phyloP scores from a whole-genome alignment of 2,797 vertebrate genomes.

The Leuciscus waleckii region DNA sequence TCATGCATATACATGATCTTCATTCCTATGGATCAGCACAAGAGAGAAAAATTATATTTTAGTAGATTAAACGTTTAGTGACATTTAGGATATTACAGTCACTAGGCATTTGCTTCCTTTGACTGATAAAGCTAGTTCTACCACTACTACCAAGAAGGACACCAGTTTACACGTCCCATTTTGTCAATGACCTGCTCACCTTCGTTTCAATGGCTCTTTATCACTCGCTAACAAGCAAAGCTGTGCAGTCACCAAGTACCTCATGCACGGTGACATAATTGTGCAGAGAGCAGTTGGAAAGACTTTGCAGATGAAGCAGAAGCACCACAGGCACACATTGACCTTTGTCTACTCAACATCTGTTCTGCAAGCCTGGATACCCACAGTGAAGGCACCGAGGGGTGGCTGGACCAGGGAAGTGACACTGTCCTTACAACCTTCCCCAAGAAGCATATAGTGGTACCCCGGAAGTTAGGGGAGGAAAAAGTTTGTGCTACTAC shows the following conservation, averaged over 20 bases:
- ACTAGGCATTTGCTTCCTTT: neutral
- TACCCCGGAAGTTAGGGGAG: neutral
- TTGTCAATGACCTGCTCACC: constrained; percentile 59
- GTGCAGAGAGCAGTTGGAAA: constrained; percentile 61
- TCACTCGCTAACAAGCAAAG: constrained; percentile 58
- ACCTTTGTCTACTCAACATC: constrained; percentile 69
- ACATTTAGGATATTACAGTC: neutral
- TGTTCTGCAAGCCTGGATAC: constrained; percentile 64
- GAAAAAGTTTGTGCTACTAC: neutral
- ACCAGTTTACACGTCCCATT: neutral
- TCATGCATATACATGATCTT: constrained; percentile 86
- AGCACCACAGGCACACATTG: constrained; percentile 63
- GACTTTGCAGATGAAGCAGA: constrained; percentile 62
- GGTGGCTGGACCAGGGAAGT: constrained; percentile 52
- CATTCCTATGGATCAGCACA: constrained; percentile 76
- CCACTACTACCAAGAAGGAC: neutral
- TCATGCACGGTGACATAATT: constrained; percentile 67
- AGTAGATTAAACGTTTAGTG: neutral
- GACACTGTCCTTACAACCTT: constrained; percentile 25
- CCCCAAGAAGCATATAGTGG: constrained; percentile 5
- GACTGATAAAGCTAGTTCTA: neutral
- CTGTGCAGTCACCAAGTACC: constrained; percentile 56
- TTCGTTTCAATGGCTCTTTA: constrained; percentile 56
- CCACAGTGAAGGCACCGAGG: constrained; percentile 54
- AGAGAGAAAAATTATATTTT: constrained; percentile 46